Evolutionary conservation across 2,888 invertebrate genomes (phyloP), one percentile per base, ranked within the genome.

Genomic region (Ferdinandea cuprea): DNA sequence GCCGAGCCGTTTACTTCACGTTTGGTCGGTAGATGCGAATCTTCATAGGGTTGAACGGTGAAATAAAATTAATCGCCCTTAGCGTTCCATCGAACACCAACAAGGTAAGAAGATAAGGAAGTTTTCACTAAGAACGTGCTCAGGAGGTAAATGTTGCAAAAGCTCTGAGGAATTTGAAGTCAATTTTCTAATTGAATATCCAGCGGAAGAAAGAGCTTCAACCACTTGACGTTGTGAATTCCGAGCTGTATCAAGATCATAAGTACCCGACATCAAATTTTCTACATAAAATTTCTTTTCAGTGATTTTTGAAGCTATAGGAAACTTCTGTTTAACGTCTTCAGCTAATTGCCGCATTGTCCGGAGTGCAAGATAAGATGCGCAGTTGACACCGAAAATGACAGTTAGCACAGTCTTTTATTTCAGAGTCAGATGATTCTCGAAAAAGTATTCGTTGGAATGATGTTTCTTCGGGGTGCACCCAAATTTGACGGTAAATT

Each of bases 41-140:
- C n/a, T n/a, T n/a, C n/a, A n/a, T n/a, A n/a, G n/a, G 40, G 54
- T 42, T 37, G 58, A 1, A 35, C 37, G 25, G 8, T 37, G 30
- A 79, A 79, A 35, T 65, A 80, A 13, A 85, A 85, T 7, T 59
- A 17, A 54, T 84, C 84, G 0, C 35, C 63, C 13, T 40, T 25
- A 1, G 7, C 63, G 63, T 3, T 52, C 21, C 1, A n/a, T n/a
- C n/a, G n/a, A n/a, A n/a, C n/a, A n/a, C 37, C 69, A 35, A 74
- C 74, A 52, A 77, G 17, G 6, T 69, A n/a, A n/a, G n/a, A n/a
- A n/a, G n/a, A n/a, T 58, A 5, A 85, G 65, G 56, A 73, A 73
- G 42, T 85, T 65, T 35, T 42, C 58, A n/a, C n/a, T n/a, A n/a
- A n/a, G n/a, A n/a, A n/a, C n/a, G 25, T 58, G 58, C n/a, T 58